Conservation (phyloP, 2,888 invertebrate species). For the Augiades crinisus region DNA sequence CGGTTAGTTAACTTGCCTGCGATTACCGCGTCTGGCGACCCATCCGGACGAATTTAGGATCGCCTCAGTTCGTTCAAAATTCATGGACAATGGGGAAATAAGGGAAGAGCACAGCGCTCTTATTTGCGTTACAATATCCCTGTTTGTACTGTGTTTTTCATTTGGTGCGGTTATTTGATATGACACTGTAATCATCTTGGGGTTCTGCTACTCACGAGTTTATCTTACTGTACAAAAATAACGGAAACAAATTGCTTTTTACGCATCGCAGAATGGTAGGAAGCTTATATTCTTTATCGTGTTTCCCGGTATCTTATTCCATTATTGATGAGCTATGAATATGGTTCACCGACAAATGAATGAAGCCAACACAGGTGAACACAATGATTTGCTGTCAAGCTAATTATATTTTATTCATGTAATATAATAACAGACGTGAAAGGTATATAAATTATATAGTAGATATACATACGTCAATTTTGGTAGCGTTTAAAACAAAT, state of each 20-base stretch:
- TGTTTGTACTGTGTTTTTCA: conserved; percentile 8
- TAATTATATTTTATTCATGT: no score
- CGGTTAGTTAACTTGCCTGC: conserved; percentile 52
- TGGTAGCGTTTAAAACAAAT: no score
- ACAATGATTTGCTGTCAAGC: not conserved
- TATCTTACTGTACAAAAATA: conserved; percentile 8
- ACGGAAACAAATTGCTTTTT: conserved; percentile 10
- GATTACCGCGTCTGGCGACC: conserved; percentile 39
- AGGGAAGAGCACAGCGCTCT: conserved; percentile 10
- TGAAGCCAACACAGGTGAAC: not conserved
- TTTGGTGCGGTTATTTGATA: conserved; percentile 11
- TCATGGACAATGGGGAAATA: conserved; percentile 20
- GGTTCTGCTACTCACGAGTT: conserved; percentile 12
- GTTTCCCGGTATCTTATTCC: not conserved
- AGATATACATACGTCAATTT: no score
- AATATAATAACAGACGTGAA: no score
- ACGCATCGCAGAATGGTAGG: not conserved
- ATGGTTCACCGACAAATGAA: not conserved
- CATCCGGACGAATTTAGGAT: conserved; percentile 21
- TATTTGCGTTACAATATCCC: conserved; percentile 17
- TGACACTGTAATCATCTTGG: conserved; percentile 23
- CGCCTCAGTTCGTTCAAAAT: conserved; percentile 20
- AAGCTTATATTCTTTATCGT: not conserved
- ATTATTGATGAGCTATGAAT: conserved; percentile 4
- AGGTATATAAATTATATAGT: no score